Percentiles rank a stretch among this genome's conserved stretches.
Evolutionary conservation across 2,113 vertebrate genomes (phyloP).

Genomic region (Paramormyrops kingsleyae): DNA sequence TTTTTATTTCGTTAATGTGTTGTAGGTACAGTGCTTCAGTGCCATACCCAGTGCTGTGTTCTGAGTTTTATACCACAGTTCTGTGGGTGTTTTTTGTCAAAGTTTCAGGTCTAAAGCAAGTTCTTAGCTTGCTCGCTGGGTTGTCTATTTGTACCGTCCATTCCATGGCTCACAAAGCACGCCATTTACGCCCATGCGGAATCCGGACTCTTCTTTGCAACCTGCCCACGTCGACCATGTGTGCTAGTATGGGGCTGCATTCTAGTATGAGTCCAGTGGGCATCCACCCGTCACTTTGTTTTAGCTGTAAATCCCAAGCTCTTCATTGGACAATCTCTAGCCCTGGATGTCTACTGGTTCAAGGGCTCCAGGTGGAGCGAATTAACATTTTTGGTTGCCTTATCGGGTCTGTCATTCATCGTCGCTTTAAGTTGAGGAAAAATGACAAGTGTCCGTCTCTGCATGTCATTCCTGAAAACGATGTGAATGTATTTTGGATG

Average conservation of each 20-base stretch:
- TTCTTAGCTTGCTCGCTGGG: background rate
- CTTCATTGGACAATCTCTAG: background rate
- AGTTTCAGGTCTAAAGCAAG: background rate
- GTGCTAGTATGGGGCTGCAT: background rate
- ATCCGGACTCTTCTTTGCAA: background rate
- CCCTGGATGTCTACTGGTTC: background rate
- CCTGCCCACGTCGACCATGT: background rate
- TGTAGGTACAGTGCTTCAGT: background rate
- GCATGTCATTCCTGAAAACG: conserved; percentile 18
- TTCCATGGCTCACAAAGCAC: background rate
- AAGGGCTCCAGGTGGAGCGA: conserved; percentile 25
- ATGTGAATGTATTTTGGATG: conserved; percentile 23
- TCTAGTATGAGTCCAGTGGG: background rate
- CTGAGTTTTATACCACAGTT: background rate
- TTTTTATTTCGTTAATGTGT: background rate
- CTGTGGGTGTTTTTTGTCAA: background rate
- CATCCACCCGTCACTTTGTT: conserved; percentile 4
- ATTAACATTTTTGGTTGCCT: conserved; percentile 32
- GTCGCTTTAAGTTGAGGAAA: conserved; percentile 21
- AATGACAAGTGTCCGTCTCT: conserved; percentile 28
- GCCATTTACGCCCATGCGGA: background rate
- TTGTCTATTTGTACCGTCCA: background rate
- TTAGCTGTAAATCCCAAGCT: background rate
- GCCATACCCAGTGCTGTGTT: conserved; percentile 17
- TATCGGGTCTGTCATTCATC: conserved; percentile 30